Evolutionary conservation across 2,888 invertebrate species (phyloP).

Genomic region (Harpagoxenus sublaevis): DNA sequence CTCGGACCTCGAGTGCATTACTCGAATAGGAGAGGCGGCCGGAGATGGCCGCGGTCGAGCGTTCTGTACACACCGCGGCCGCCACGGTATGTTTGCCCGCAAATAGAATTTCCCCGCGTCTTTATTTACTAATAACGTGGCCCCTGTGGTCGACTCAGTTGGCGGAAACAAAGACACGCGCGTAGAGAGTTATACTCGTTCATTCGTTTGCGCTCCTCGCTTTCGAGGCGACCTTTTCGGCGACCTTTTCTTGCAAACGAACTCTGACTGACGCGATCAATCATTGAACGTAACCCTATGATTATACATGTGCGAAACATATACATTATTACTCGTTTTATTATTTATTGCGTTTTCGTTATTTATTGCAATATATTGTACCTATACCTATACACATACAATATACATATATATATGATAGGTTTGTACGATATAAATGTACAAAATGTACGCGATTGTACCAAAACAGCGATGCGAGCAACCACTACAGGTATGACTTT

Average conservation of each 20-base stretch:
- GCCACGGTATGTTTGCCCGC: conserved; percentile 73
- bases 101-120: conserved; percentile 77
- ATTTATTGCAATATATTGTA: neutral
- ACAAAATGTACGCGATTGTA: neutral
- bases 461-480: neutral
- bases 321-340: neutral
- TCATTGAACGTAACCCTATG: neutral
- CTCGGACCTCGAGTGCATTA: conserved; percentile 67
- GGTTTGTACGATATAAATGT: too few species aligned
- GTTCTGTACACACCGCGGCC: conserved; percentile 70
- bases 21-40: conserved; percentile 58
- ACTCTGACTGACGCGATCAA: neutral
- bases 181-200: neutral
- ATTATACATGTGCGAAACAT: neutral
- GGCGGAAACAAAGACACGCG: conserved; percentile 28
- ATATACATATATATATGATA: too few species aligned
- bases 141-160: conserved; percentile 58
- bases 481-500: neutral
- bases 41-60: conserved; percentile 70
- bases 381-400: too few species aligned
- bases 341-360: neutral
- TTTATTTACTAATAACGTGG: conserved; percentile 77
- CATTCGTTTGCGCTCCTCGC: neutral
- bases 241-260: too few species aligned
- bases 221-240: neutral